Base-by-base conservation (phyloP, 2,113 vertebrate species). In the Danionella cerebrum region DNA sequence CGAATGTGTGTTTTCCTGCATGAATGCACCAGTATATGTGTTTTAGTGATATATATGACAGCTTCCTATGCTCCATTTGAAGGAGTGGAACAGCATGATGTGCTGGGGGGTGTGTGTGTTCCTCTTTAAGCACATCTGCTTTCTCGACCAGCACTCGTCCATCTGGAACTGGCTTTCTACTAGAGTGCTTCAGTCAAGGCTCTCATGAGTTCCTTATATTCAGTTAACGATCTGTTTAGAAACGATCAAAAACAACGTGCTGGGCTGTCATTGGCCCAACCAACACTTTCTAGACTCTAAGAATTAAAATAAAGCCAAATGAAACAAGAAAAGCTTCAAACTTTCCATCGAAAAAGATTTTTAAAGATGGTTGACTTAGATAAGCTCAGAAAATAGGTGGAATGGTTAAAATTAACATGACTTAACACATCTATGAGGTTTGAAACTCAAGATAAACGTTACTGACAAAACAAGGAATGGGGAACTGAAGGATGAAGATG, bases 241-340 rank as follows among this genome's bases (percentile, higher is more conserved):
- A 74, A 69, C 72, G 60, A 65, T 74, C 72, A 74, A 62, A 75
- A 75, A 71, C 69, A 71, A 75, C 67, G 68, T 67, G 69, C 67
- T 70, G 66, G 33, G 27, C 51, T 31, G 42, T 54, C 64, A 62
- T 39, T 18, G 65, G 62, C 73, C 73, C 53, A 60, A 67, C 72
- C 48, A 25, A 70, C 62, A 67, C 70, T 62, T 67, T 60, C 25
- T 60, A 39, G 14, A 33, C 57, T 44, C 39, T 44, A 42, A 18
- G 55, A 59, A 41, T 1, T 48, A 59, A 51, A 52, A 76, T 72
- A 69, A 66, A 72, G 64, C 70, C 70, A 73, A 72, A 76, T 76
- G 47, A 73, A 67, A 41, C 55, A 55, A 70, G 69, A 73, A 73
- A 70, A 38, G 65, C 60, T 48, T 58, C 59, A 47, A 55, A 66